Conservation (phyloP, 2,797 vertebrate genomes). For the Acrossocheilus fasciatus region DNA sequence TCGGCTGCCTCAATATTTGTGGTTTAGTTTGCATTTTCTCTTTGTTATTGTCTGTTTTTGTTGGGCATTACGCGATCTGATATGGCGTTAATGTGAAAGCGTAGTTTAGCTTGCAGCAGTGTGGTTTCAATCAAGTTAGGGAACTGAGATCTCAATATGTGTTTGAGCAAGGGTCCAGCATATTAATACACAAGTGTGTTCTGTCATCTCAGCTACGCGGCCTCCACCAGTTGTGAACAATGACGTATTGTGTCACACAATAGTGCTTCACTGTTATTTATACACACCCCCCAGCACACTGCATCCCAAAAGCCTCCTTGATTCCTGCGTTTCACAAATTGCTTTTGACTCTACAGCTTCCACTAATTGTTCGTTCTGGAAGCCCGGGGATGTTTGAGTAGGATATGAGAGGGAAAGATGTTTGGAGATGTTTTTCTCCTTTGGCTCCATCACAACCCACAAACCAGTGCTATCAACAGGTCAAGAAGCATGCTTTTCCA, state of each 20-base stretch:
- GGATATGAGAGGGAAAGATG: conserved; percentile 62
- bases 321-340: conserved; percentile 59
- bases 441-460: conserved; percentile 44
- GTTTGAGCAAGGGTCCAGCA: conserved; percentile 53
- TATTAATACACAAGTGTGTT: conserved; percentile 64
- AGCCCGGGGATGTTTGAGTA: conserved; percentile 57
- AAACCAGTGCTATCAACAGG: conserved; percentile 16
- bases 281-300: conserved; percentile 63
- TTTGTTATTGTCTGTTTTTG: not conserved
- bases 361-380: conserved; percentile 67
- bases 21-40: not conserved
- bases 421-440: conserved; percentile 61
- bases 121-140: conserved; percentile 31
- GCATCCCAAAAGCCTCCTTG: conserved; percentile 64
- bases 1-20: not conserved
- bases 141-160: conserved; percentile 54
- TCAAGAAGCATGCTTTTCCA: conserved; percentile 21
- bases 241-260: conserved; percentile 74
- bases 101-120: conserved; percentile 37
- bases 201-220: conserved; percentile 64
- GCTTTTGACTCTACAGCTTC: conserved; percentile 65
- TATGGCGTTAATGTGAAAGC: conserved; percentile 34
- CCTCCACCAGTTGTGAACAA: conserved; percentile 63
- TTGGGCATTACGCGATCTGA: not conserved
- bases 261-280: conserved; percentile 76